phyloP scores from a whole-genome alignment of 2,888 invertebrate species.

The Branchellion lobata region DNA sequence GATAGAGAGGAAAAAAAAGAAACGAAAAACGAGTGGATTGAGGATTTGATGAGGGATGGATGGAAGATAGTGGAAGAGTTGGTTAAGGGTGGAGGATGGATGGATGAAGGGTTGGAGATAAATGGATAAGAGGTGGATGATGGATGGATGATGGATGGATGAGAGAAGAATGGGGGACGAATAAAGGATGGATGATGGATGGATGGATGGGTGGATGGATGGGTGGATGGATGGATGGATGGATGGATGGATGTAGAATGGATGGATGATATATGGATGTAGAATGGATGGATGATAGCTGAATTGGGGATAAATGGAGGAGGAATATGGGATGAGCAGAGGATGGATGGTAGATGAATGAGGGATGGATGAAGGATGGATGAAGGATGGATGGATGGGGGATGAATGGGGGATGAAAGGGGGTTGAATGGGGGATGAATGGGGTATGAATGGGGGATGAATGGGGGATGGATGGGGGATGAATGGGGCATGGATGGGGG shows the following conservation, averaged over 20 bases:
- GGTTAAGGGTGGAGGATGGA: too few species aligned
- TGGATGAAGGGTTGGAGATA: too few species aligned
- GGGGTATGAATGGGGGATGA: not conserved
- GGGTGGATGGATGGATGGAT: too few species aligned
- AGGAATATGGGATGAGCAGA: not conserved
- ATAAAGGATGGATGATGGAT: too few species aligned
- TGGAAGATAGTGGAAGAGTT: too few species aligned
- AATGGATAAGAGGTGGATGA: too few species aligned
- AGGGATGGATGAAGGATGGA: not conserved
- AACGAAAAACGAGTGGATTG: too few species aligned
- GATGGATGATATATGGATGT: not conserved
- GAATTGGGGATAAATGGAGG: not conserved
- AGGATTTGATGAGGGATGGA: too few species aligned
- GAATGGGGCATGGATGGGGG: not conserved
- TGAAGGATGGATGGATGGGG: not conserved
- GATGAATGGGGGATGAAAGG: not conserved
- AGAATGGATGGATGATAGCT: conserved; percentile 18
- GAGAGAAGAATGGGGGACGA: too few species aligned
- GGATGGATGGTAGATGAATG: conserved; percentile 20
- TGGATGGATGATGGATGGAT: too few species aligned
- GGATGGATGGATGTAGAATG: not conserved
- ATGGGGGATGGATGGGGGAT: not conserved
- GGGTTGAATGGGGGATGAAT: not conserved
- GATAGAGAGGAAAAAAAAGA: too few species aligned
- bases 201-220: too few species aligned